Evolutionary conservation across 2,113 vertebrate species (phyloP).

Genomic region (Sakesphorus luctuosus): DNA sequence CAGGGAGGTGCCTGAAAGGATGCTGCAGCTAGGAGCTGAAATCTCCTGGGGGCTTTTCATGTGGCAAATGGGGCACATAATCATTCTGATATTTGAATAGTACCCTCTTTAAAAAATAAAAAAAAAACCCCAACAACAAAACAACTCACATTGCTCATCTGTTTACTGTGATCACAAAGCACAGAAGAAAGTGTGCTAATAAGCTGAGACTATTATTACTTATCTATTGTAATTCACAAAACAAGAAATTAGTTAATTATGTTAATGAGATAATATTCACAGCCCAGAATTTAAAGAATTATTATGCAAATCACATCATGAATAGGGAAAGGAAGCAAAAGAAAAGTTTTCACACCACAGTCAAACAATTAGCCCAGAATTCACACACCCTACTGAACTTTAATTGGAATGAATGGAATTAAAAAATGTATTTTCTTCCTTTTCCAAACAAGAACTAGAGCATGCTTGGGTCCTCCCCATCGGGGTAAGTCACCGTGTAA

Average conservation of each 20-base stretch:
- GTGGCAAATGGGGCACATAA: background rate
- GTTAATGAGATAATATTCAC: slow-evolving; percentile 55
- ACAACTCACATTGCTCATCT: background rate
- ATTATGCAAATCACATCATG: slow-evolving; percentile 60
- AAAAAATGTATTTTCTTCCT: background rate
- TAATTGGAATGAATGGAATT: background rate
- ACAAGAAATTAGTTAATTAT: slow-evolving; percentile 61
- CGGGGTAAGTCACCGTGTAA: background rate
- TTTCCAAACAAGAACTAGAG: background rate
- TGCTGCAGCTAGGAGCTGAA: background rate
- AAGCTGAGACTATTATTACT: slow-evolving; percentile 25
- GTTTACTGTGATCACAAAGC: slow-evolving; percentile 24
- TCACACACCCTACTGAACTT: slow-evolving; percentile 17
- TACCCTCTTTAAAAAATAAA: background rate
- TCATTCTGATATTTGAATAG: background rate
- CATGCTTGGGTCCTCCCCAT: background rate
- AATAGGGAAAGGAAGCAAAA: background rate
- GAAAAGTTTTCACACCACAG: background rate
- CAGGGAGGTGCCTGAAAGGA: background rate
- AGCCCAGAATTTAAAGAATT: slow-evolving; percentile 21
- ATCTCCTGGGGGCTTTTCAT: background rate
- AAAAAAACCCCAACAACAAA: no score
- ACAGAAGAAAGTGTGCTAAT: slow-evolving; percentile 2
- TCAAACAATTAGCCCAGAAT: background rate
- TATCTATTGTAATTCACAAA: slow-evolving; percentile 43